Base-by-base conservation (phyloP, 2,797 vertebrate species). In the Hydrophis major region DNA sequence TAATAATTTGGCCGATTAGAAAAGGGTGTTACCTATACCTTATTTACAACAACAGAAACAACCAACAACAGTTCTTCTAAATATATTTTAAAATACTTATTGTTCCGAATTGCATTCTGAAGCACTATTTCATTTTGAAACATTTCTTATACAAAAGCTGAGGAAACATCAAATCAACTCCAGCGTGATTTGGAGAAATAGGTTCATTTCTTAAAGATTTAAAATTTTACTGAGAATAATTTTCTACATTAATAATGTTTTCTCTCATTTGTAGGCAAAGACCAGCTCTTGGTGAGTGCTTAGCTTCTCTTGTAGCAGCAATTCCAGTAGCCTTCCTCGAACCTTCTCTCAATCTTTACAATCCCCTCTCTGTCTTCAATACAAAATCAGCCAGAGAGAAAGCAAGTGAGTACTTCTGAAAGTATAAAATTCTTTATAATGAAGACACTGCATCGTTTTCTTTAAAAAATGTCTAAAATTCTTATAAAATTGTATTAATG, bases 251-350 rank as follows among this genome's bases (percentile, higher is more conserved):
- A 91, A n/a, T 59, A 14, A 1, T 63, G 90, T 92, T 93, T 95
- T 93, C 60, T 63, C 28, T 96, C 28, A 28, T 78, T 95, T 93
- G 89, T 95, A 99, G 99, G 95, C 99, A 99, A 97, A 98, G 99
- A 32, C 99, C 99, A 0, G 99, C 99, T 37, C 98, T 99, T 22
- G 99, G 99, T 90, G 99, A 99, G 95, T 99, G 99, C 97, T 98
- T 99, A 95, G 99, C 99, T 87, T 99, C 99, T 5, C 97, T 99
- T 92, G 99, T 99, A 0, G 99, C 99, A 63, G 99, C 99, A 87
- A 98, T 99, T 95, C 99, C 99, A 1, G 99, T 99, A 27, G 99
- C 99, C 16, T 99, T 99, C 96, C 98, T 99, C 96, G 99, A 99
- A 97, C 99, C 99, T 32, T 97, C 98, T 86, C 98, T 99, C 94